These are phyloP conservation scores for Pholis gunnellus DNA, from an alignment of 2,113 vertebrate species.

Conservation along the genomic window DNA sequence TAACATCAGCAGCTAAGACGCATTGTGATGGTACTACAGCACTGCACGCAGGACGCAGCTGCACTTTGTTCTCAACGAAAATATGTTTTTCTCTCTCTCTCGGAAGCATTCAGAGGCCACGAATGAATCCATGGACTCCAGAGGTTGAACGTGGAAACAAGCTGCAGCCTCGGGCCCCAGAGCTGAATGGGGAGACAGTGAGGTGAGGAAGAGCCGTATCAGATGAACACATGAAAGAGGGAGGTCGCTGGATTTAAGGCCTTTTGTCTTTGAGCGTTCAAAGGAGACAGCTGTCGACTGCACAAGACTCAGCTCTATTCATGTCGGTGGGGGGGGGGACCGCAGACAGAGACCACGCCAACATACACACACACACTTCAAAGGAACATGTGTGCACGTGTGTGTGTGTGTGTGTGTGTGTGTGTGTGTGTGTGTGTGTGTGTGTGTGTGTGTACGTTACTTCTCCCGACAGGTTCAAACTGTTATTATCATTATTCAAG, in stretches of 20 bases:
- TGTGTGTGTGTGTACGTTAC: conserved; percentile 34
- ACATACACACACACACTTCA: conserved; percentile 73
- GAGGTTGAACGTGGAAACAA: conserved; percentile 20
- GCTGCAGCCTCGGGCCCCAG: conserved; percentile 50
- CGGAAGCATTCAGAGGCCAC: conserved; percentile 6
- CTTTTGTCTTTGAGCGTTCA: conserved; percentile 83
- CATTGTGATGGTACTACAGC: neutral
- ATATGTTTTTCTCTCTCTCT: neutral
- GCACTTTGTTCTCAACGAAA: conserved; percentile 3
- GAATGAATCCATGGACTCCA: neutral
- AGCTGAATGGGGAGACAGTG: conserved; percentile 59
- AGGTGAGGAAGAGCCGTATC: conserved; percentile 78
- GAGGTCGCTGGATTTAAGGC: conserved; percentile 81
- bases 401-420: conserved; percentile 20
- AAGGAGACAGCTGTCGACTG: conserved; percentile 85
- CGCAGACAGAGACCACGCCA: conserved; percentile 73
- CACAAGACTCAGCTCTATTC: conserved; percentile 78
- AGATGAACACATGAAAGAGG: conserved; percentile 83
- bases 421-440: conserved; percentile 32
- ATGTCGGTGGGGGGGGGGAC: conserved; percentile 63
- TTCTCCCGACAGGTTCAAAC: conserved; percentile 20
- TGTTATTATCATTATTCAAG: conserved; percentile 24
- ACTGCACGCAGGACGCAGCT: neutral
- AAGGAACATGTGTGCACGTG: conserved; percentile 56
- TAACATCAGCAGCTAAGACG: neutral